Conservation (phyloP, 2,797 vertebrate species). For the Gila robusta region DNA sequence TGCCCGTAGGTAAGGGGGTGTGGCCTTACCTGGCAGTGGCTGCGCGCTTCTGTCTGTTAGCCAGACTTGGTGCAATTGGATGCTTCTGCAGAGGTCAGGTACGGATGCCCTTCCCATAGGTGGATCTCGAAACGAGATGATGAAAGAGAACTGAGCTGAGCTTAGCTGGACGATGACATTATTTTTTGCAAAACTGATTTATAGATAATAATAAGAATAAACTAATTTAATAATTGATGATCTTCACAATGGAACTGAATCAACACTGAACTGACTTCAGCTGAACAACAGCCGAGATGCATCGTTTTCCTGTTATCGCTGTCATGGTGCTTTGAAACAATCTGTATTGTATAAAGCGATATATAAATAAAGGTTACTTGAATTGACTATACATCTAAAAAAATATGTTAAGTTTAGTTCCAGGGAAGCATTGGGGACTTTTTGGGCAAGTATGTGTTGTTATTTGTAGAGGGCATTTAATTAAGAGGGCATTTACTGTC, state of each 20-base stretch:
- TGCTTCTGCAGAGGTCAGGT: too few relatives aligned
- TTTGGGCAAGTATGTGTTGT: neutral
- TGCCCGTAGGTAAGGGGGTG: too few relatives aligned
- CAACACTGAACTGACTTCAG: too few relatives aligned
- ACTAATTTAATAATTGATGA: neutral
- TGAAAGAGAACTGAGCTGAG: neutral
- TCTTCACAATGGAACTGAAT: neutral
- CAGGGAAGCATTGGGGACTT: neutral
- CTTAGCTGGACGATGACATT: neutral
- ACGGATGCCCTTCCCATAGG: too few relatives aligned
- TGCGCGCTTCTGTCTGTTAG: too few relatives aligned
- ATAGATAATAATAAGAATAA: neutral
- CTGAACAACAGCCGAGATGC: neutral
- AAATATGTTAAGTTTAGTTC: neutral
- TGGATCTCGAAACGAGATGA: too few relatives aligned
- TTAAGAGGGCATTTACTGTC: neutral
- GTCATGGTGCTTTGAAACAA: too few relatives aligned
- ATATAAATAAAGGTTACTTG: too few relatives aligned
- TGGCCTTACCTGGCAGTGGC: too few relatives aligned
- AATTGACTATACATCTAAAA: neutral
- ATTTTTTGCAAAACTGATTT: neutral
- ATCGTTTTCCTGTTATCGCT: too few relatives aligned
- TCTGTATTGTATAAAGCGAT: too few relatives aligned
- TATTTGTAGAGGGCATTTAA: neutral
- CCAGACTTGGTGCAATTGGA: too few relatives aligned